phyloP scores from a whole-genome alignment of 2,113 vertebrate genomes.

The Crocuta crocuta region DNA sequence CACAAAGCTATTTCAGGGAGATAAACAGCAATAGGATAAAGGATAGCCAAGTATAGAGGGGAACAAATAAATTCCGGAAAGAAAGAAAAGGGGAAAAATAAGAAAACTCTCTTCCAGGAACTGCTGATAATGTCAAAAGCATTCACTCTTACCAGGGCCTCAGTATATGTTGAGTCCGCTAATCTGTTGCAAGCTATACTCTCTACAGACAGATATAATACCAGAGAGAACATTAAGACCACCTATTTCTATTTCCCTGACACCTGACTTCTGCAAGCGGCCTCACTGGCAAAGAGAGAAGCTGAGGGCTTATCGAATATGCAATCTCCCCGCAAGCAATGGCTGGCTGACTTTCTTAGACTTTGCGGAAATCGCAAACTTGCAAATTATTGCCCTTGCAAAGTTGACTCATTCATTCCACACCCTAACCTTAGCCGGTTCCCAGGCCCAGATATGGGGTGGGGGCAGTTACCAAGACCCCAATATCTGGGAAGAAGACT shows the following conservation, averaged over 20 bases:
- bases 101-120: conserved; percentile 85
- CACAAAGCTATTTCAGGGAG: conserved; percentile 80
- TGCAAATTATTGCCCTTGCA: conserved; percentile 73
- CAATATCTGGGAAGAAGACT: background rate
- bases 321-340: conserved; percentile 76
- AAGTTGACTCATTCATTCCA: background rate
- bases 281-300: conserved; percentile 76
- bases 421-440: accelerated
- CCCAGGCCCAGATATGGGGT: background rate
- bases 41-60: conserved; percentile 70
- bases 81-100: conserved; percentile 56
- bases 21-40: conserved; percentile 74
- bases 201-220: conserved; percentile 85
- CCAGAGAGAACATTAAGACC: conserved; percentile 84
- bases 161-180: conserved; percentile 81
- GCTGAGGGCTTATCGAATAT: conserved; percentile 81
- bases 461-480: background rate
- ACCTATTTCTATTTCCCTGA: conserved; percentile 86
- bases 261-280: conserved; percentile 81
- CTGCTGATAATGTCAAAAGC: conserved; percentile 85
- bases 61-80: conserved; percentile 82
- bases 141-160: conserved; percentile 80
- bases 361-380: conserved; percentile 78
- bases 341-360: conserved; percentile 63
- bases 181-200: conserved; percentile 87